Evolutionary conservation across 2,113 vertebrate genomes (phyloP).

Genomic region (Uropsilus gracilis): DNA sequence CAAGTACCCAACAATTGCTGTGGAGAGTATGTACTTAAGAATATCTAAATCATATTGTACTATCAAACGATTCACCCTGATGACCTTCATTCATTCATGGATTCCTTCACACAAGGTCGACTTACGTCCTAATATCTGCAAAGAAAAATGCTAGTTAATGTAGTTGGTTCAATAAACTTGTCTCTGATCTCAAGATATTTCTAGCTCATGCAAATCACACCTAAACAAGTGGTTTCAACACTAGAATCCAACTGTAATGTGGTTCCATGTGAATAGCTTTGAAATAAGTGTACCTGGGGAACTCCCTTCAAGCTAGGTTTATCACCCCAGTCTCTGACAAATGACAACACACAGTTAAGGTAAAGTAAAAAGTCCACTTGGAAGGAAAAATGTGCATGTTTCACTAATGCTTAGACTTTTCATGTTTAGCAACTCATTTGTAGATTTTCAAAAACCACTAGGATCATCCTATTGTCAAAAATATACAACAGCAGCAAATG

Average conservation of each 20-base stretch:
- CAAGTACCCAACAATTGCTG: neutral
- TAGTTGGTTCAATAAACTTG: neutral
- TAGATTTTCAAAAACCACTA: neutral
- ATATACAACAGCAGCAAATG: neutral
- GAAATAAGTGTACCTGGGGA: neutral
- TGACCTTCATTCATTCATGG: neutral
- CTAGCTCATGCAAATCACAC: constrained; percentile 44
- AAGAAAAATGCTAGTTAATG: neutral
- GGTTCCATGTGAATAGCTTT: constrained; percentile 30
- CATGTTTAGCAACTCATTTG: neutral
- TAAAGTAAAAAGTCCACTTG: neutral
- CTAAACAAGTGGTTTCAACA: constrained; percentile 19
- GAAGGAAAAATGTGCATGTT: neutral
- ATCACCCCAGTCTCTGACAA: constrained; percentile 16
- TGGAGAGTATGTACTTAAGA: neutral
- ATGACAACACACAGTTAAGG: neutral
- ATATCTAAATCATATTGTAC: neutral
- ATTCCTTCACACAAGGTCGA: neutral
- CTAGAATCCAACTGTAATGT: neutral
- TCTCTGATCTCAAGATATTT: neutral
- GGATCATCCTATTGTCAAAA: constrained; percentile 24
- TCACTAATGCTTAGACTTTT: constrained; percentile 21
- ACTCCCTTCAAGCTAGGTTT: neutral
- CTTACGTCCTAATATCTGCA: neutral
- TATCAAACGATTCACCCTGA: neutral